Evolutionary conservation across 1,140 invertebrate species (phyloP).

Genomic region (Belonocnema kinseyi): DNA sequence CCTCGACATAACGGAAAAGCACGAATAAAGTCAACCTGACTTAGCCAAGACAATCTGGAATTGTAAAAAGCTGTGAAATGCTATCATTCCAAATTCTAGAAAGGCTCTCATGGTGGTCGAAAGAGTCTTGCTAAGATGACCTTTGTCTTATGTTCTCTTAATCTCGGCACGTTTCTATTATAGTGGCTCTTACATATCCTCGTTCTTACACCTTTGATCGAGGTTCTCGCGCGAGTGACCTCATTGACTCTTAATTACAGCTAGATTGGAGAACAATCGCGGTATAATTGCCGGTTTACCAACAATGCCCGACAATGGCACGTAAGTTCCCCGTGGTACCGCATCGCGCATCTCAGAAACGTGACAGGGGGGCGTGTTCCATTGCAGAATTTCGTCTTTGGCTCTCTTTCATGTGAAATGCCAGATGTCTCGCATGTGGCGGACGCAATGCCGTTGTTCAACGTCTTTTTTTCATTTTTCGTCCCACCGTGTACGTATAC

Average conservation of each 20-base stretch:
- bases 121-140: conserved; percentile 8
- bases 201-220: conserved; percentile 40
- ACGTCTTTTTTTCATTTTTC: conserved; percentile 50
- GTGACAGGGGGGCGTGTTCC: conserved; percentile 73
- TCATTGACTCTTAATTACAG: conserved; percentile 70
- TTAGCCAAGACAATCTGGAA: not conserved
- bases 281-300: conserved; percentile 66
- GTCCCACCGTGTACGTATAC: conserved; percentile 46
- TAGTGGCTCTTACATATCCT: conserved; percentile 34
- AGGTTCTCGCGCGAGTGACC: conserved; percentile 61
- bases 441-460: conserved; percentile 55
- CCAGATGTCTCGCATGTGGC: conserved; percentile 76
- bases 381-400: conserved; percentile 70
- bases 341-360: conserved; percentile 61
- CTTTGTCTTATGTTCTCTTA: not conserved
- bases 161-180: conserved; percentile 6
- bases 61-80: conserved; percentile 15
- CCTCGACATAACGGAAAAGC: not conserved
- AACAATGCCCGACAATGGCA: conserved; percentile 66
- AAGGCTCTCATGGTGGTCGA: conserved; percentile 9
- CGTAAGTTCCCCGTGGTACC: conserved; percentile 61
- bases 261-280: conserved; percentile 67
- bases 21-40: not conserved
- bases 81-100: not conserved
- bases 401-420: conserved; percentile 74